A percentile compares a stretch with the other conserved stretches of the same genome.
These are phyloP conservation scores for Patella vulgata DNA, from an alignment of 1,140 invertebrate genomes.

Conservation along the genomic window DNA sequence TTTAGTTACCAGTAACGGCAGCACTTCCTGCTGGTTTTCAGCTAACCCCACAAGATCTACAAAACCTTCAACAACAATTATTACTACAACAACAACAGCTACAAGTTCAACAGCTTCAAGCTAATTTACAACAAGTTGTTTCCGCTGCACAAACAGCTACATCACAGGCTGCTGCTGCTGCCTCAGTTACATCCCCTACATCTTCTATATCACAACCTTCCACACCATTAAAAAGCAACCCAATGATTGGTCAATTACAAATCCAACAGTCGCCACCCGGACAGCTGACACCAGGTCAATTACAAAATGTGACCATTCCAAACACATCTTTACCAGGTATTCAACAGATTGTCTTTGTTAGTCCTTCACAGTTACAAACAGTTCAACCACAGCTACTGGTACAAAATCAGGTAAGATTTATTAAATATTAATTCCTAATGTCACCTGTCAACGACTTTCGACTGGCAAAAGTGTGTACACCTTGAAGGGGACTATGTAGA, in stretches of 20 bases:
- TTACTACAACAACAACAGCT: slow-evolving; percentile 36
- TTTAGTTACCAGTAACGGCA: slow-evolving; percentile 52
- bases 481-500: no score
- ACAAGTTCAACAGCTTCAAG: slow-evolving; percentile 65
- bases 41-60: slow-evolving; percentile 73
- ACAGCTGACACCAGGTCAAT: slow-evolving; percentile 1
- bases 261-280: slow-evolving; percentile 4
- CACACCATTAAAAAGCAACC: neutral
- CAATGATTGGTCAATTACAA: neutral
- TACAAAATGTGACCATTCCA: slow-evolving; percentile 3
- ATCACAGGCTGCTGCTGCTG: slow-evolving; percentile 42
- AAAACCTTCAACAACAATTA: slow-evolving; percentile 70
- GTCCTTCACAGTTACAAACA: slow-evolving; percentile 69
- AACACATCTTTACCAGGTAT: slow-evolving; percentile 54
- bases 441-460: no score
- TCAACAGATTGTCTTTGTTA: slow-evolving; percentile 79
- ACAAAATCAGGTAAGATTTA: slow-evolving; percentile 76
- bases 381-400: slow-evolving; percentile 79
- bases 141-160: slow-evolving; percentile 34
- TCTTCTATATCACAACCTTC: no score
- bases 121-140: slow-evolving; percentile 22
- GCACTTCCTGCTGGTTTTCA: slow-evolving; percentile 57
- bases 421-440: neutral
- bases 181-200: slow-evolving; percentile 12
- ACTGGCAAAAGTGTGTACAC: no score